Evolutionary conservation across 1,140 invertebrate species (phyloP), one percentile per base, ranked within the genome.

Genomic region (Belonocnema kinseyi): DNA sequence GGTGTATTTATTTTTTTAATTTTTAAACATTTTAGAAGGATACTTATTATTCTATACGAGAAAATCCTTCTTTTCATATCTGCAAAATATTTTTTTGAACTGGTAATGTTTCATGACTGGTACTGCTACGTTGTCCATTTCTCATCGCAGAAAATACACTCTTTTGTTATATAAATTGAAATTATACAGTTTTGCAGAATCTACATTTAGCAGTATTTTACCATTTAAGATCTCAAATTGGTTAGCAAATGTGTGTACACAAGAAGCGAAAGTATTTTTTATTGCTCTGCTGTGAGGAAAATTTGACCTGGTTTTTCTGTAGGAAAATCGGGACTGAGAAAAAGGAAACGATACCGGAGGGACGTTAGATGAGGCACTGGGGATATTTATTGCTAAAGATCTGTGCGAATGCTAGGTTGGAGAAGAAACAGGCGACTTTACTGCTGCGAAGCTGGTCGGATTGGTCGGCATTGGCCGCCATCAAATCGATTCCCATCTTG

Each of bases 401-500:
- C 72, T 58, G 52, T 73, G 75, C 75, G 61, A 79, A 82, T 78
- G 58, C 73, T 51, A 46, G 33, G 50, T 13, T 58, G 14, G 66
- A 50, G 52, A 53, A 33, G 72, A 76, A 75, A 81, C 78, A 80
- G 33, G 73, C 58, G 80, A 83, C 77, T 82, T 85, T 79, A 76
- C 72, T 80, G 66, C 79, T 70, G 66, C 70, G 75, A 52, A 33
- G 51, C 76, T 70, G 52, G 50, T 56, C 77, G 75, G 70, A 80
- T 83, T 78, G 75, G 72, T 80, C 73, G 77, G 71, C 76, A 80
- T 84, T 72, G 61, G 73, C 66, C 74, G 33, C 56, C 77, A 83
- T 82, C 82, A 85, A 85, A 88, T 88, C 82, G 85, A 87, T 88
- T 85, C 77, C 78, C 80, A 83, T 85, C 81, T 85, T 78, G 61